A percentile compares a stretch with the other conserved stretches of the same genome.
Conservation (phyloP, 2,797 vertebrate genomes). For the Capromys pilorides region DNA sequence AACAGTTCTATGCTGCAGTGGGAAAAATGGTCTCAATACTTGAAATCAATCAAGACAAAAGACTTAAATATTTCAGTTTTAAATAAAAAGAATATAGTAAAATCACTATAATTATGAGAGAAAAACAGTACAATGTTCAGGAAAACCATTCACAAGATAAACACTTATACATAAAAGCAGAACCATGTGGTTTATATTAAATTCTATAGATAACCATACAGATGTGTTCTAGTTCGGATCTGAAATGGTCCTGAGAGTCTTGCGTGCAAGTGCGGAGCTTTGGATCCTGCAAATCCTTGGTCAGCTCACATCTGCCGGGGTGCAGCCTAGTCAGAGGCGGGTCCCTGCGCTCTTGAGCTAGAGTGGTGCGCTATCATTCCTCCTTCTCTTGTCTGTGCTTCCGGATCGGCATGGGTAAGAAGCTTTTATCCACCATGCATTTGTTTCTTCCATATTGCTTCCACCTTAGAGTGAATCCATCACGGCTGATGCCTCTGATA, state of each 20-base stretch:
- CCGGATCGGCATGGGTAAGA: not conserved
- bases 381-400: not conserved
- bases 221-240: not conserved
- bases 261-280: not conserved
- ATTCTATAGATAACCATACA: conserved; percentile 39
- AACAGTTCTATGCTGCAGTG: too few relatives aligned
- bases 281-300: not conserved
- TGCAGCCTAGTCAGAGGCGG: not conserved
- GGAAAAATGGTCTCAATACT: too few relatives aligned
- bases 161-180: conserved; percentile 17
- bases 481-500: not conserved
- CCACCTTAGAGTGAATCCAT: not conserved
- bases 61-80: too few relatives aligned
- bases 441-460: not conserved
- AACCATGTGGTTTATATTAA: conserved; percentile 59
- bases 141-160: conserved; percentile 2
- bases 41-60: too few relatives aligned
- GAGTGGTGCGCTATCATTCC: not conserved
- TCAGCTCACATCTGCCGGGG: not conserved
- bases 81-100: too few relatives aligned
- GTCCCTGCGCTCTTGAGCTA: not conserved
- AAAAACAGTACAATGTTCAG: conserved; percentile 53
- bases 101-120: conserved; percentile 33
- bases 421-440: not conserved
- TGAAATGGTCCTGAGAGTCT: not conserved